Evolutionary conservation across 2,797 vertebrate genomes (phyloP).

Genomic region (Momotus momota): DNA sequence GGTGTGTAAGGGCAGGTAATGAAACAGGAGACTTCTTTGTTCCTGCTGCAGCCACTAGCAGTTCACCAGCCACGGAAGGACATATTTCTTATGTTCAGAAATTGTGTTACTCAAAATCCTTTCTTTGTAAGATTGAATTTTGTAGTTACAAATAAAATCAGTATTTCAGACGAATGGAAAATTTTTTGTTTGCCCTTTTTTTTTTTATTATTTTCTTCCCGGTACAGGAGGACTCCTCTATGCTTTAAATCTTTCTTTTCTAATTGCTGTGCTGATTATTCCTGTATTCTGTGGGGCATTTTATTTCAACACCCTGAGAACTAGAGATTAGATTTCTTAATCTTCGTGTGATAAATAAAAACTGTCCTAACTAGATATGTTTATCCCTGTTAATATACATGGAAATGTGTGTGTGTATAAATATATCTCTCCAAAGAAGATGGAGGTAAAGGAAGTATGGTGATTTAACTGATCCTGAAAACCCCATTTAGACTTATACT

Average conservation of each 20-base stretch:
- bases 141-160: not conserved
- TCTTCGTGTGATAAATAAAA: not conserved
- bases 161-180: not conserved
- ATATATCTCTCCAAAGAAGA: not conserved
- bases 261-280: not conserved
- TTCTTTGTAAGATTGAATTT: not conserved
- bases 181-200: not conserved
- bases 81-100: not conserved
- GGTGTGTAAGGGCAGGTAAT: not conserved
- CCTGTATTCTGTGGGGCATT: not conserved
- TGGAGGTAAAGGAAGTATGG: not conserved
- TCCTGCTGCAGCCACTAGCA: not conserved
- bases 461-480: not conserved
- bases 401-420: not conserved
- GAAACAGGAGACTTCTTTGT: not conserved
- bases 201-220: not conserved
- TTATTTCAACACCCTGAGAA: not conserved
- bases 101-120: not conserved
- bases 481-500: not conserved
- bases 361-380: not conserved
- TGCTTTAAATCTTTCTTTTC: not conserved
- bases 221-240: not conserved
- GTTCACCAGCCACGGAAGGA: not conserved
- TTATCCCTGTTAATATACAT: not conserved
- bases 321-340: not conserved